Evolutionary conservation across 1,140 invertebrate species (phyloP), one percentile per base, ranked within the genome.

Genomic region (Drosophila orosa): DNA sequence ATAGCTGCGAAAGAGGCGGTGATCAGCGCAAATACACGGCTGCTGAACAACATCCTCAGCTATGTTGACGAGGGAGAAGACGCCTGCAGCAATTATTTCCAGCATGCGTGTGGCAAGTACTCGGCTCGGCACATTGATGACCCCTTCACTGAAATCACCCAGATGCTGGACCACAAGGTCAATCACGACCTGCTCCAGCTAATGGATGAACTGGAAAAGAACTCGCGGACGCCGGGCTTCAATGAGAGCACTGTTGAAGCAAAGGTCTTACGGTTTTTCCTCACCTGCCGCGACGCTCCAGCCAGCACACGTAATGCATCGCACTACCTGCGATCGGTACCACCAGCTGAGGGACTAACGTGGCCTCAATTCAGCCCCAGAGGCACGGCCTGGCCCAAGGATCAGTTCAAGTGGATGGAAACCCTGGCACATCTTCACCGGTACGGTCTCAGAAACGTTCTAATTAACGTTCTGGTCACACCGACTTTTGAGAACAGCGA

Each of bases 81-180:
- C 15, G 55, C 87, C 2, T 91, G 90, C 47, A 44, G 60, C 17
- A 74, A 91, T 60, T 91, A 65, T 17, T 90, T 65, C 29, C 15
- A 80, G 31, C 74, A 90, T 63, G 90, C 90, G 1, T 91, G 90
- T 29, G 90, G 90, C 33, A 90, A 78, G 35, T 91, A 91, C 65
- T 31, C n/a, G 0, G 3, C 24, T 3, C 22, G 29, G 3, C 79
- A 90, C 52, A 6, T 50, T 4, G 24, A 54, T 1, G 74, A 73
- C 1, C 29, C 24, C 5, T 91, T 62, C 25, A 24, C n/a, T 0
- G 90, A 91, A 52, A 79, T 90, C 8, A 75, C 45, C 2, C 78
- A 75, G 3, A 44, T 74, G 22, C 37, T 90, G 7, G 90, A 91
- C 55, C 54, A 80, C 3, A 73, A 79, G 29, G 68, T 90, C 0